Evolutionary conservation across 2,797 vertebrate species (phyloP).

Genomic region (Lutjanus campechanus): DNA sequence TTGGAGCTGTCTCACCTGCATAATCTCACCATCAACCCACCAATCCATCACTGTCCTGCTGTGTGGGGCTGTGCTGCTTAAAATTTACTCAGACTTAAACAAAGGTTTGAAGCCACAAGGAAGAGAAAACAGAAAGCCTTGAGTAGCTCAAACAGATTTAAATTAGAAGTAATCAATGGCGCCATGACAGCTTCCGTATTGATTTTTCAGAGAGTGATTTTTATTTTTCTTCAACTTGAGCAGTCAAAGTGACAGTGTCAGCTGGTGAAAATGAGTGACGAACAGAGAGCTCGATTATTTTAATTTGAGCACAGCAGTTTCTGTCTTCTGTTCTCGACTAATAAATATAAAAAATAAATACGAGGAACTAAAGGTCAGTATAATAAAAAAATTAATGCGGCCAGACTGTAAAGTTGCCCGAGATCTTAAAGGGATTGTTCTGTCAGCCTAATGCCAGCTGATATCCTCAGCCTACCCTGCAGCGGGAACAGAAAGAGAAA

Average conservation of each 20-base stretch:
- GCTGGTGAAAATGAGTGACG: constrained; percentile 29
- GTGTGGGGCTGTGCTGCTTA: constrained; percentile 37
- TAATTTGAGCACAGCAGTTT: constrained; percentile 46
- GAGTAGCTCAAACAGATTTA: constrained; percentile 61
- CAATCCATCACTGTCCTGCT: constrained; percentile 70
- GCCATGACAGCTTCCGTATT: constrained; percentile 66
- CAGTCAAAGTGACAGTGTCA: constrained; percentile 59
- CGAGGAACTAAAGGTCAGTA: constrained; percentile 66
- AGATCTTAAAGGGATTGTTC: constrained; percentile 64
- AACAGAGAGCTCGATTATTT: constrained; percentile 37
- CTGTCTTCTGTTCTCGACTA: constrained; percentile 21
- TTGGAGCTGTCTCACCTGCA: constrained; percentile 73
- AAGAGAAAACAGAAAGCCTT: constrained; percentile 49
- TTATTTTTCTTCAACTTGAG: constrained; percentile 46
- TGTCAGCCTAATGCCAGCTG: constrained; percentile 65
- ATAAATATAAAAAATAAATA: constrained; percentile 65
- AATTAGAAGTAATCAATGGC: constrained; percentile 64
- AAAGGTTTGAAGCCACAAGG: constrained; percentile 52
- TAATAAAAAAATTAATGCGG: constrained; percentile 50
- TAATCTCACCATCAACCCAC: constrained; percentile 72
- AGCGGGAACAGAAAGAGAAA: constrained; percentile 54
- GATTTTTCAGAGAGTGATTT: constrained; percentile 50
- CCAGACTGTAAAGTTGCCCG: constrained; percentile 48
- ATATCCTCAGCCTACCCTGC: constrained; percentile 56
- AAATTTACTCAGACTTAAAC: constrained; percentile 60